Percentiles rank a stretch among this genome's conserved stretches.
phyloP scores from a whole-genome alignment of 2,888 invertebrate genomes.

The Clusia tigrina region DNA sequence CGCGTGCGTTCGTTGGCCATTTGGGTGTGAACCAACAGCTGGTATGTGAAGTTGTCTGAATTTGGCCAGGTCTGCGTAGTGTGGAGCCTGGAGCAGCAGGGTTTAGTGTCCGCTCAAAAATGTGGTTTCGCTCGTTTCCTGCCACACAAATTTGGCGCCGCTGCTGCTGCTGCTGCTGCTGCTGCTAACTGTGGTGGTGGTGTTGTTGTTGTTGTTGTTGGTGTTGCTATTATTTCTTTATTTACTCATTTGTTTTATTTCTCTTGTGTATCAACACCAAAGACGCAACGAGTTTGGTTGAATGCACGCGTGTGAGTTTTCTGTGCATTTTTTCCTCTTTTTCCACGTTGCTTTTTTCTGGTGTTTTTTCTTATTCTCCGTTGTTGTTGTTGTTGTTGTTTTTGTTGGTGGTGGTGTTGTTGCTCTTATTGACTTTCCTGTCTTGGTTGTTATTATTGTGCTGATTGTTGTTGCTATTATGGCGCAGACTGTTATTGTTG shows the following conservation, averaged over 20 bases:
- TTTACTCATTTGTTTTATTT: too few species aligned
- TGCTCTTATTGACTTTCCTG: not conserved
- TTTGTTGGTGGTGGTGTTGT: too few species aligned
- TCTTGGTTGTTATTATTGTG: slow-evolving; percentile 14
- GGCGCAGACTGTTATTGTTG: not conserved
- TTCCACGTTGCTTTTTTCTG: slow-evolving; percentile 15
- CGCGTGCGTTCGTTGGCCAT: too few species aligned
- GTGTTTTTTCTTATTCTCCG: slow-evolving; percentile 42
- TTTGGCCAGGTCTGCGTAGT: too few species aligned
- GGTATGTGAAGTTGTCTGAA: too few species aligned
- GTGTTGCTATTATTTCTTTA: not conserved
- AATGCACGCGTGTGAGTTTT: not conserved
- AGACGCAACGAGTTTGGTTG: slow-evolving; percentile 12
- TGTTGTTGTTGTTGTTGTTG: slow-evolving; percentile 8
- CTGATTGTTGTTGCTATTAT: slow-evolving; percentile 20
- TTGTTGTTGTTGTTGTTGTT: too few species aligned
- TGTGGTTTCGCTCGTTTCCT: not conserved
- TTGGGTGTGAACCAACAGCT: too few species aligned
- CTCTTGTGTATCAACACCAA: too few species aligned
- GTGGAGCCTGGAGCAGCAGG: too few species aligned
- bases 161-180: too few species aligned
- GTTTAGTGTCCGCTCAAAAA: slow-evolving; percentile 10
- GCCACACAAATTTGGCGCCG: not conserved
- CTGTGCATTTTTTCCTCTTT: not conserved
- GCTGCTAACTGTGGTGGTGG: not conserved